These are phyloP conservation scores for Ennomos erosarius DNA, from an alignment of 2,888 invertebrate genomes.

Conservation along the genomic window DNA sequence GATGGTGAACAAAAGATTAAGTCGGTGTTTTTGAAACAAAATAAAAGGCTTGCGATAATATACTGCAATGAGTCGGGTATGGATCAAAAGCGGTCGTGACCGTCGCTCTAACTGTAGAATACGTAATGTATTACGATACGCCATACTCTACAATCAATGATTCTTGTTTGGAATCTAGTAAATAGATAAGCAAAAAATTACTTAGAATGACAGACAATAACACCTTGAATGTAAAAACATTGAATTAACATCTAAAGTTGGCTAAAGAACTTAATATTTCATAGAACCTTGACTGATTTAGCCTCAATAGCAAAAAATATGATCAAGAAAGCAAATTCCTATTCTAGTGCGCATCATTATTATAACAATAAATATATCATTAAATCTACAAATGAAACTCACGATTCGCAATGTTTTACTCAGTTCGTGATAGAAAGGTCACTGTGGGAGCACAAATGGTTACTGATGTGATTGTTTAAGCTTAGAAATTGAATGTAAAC, in stretches of 20 bases:
- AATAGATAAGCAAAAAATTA: background rate
- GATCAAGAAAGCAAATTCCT: conserved; percentile 14
- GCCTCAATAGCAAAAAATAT: conserved; percentile 1
- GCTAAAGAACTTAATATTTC: background rate
- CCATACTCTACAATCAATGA: conserved; percentile 27
- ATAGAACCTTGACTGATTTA: conserved; percentile 8
- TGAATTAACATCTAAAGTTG: background rate
- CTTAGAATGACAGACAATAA: background rate
- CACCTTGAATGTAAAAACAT: background rate
- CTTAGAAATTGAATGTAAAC: conserved; percentile 67
- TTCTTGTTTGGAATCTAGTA: conserved; percentile 14
- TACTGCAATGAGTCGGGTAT: conserved; percentile 52
- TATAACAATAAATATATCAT: conserved; percentile 46
- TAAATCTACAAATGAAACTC: conserved; percentile 51
- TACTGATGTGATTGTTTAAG: conserved; percentile 61
- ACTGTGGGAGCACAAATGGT: conserved; percentile 63
- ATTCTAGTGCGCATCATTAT: conserved; percentile 26
- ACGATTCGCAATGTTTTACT: conserved; percentile 68
- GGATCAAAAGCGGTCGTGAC: conserved; percentile 63
- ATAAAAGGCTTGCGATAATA: conserved; percentile 44
- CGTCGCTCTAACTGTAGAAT: conserved; percentile 53
- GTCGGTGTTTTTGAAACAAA: conserved; percentile 12
- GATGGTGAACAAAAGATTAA: conserved; percentile 10
- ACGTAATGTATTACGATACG: conserved; percentile 41
- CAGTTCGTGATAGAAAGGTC: conserved; percentile 71